These are phyloP conservation scores for Caranx melampygus DNA, from an alignment of 2,113 vertebrate species.

Conservation along the genomic window DNA sequence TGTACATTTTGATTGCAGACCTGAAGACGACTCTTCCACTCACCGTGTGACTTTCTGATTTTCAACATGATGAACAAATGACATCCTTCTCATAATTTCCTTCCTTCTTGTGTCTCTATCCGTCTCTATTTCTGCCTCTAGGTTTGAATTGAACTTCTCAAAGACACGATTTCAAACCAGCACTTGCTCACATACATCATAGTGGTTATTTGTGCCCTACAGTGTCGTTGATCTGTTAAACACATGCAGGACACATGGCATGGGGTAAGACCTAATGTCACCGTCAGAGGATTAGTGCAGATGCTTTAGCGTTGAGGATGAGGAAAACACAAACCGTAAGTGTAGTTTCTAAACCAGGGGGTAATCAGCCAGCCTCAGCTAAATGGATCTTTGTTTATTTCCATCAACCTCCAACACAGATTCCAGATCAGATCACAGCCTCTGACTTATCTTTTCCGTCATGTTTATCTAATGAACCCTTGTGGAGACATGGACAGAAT, in stretches of 20 bases:
- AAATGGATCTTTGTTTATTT: no score
- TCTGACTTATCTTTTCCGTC: no score
- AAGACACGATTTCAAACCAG: constrained; percentile 13
- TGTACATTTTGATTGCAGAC: background rate
- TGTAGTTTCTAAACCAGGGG: background rate
- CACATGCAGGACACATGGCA: constrained; percentile 35
- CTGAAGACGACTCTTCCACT: background rate
- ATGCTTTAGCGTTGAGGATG: constrained; percentile 32
- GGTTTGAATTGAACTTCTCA: background rate
- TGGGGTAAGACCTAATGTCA: constrained; percentile 40
- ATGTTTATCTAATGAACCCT: no score
- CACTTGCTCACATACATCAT: background rate
- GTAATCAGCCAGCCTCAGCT: background rate
- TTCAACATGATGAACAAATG: no score
- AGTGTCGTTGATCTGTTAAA: background rate
- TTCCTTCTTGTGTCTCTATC: background rate
- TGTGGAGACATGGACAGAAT: no score
- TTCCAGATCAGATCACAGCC: no score
- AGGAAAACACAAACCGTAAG: constrained; percentile 13
- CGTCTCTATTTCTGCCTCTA: background rate
- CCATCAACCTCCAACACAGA: no score
- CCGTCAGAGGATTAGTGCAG: constrained; percentile 65
- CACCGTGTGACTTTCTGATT: background rate
- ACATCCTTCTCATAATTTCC: background rate
- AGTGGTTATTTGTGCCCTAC: background rate